A percentile compares a stretch with the other conserved stretches of the same genome.
Evolutionary conservation across 2,888 invertebrate genomes (phyloP).

Genomic region (Epiblema foenella): DNA sequence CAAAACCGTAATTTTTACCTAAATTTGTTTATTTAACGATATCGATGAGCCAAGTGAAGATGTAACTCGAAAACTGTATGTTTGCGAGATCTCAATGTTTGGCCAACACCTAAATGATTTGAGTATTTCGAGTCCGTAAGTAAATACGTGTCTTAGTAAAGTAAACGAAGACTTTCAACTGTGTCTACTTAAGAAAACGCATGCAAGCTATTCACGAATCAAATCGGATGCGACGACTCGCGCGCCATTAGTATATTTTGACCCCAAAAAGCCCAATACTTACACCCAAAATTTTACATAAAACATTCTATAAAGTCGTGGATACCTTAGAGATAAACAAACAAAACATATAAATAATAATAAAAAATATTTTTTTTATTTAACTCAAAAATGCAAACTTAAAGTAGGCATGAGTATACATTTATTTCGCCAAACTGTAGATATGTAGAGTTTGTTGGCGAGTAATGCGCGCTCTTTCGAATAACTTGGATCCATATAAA

Average conservation of each 20-base stretch:
- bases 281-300: no score
- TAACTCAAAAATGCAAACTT: no score
- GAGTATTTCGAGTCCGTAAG: conserved; percentile 38
- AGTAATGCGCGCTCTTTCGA: no score
- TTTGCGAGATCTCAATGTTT: conserved; percentile 32
- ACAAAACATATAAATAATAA: no score
- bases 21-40: conserved; percentile 21
- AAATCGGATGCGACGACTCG: not conserved
- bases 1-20: conserved; percentile 24
- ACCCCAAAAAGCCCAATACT: no score
- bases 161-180: conserved; percentile 42
- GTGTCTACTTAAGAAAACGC: conserved; percentile 46
- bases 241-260: not conserved
- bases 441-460: no score
- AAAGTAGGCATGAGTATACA: no score
- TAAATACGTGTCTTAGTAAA: conserved; percentile 40
- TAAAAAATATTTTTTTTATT: no score
- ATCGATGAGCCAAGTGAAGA: conserved; percentile 25
- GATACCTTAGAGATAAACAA: no score
- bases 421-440: no score
- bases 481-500: no score
- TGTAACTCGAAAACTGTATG: conserved; percentile 26
- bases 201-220: conserved; percentile 11
- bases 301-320: no score
- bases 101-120: conserved; percentile 42